phyloP scores from a whole-genome alignment of 2,113 vertebrate genomes.

The Epinephelus cyanopodus region DNA sequence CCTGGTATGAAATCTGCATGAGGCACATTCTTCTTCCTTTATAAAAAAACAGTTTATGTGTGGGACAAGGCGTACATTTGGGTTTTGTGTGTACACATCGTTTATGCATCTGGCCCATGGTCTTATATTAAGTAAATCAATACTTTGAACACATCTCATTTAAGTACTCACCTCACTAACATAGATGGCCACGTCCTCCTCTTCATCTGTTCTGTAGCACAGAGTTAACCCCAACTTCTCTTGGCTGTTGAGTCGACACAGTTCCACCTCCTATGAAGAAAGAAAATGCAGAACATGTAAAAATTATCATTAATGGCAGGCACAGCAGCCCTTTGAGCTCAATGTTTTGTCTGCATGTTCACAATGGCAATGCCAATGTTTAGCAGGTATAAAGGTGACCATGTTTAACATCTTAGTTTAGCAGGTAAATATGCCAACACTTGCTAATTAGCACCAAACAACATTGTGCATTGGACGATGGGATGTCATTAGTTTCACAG shows the following conservation, averaged over 20 bases:
- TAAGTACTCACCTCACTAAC: constrained; percentile 91
- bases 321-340: background rate
- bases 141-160: background rate
- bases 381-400: background rate
- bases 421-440: background rate
- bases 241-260: constrained; percentile 92
- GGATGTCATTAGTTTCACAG: background rate
- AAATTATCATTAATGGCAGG: background rate
- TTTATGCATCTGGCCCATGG: no score
- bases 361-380: background rate
- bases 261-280: constrained; percentile 91
- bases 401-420: background rate
- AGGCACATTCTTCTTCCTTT: no score
- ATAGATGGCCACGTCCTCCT: constrained; percentile 95
- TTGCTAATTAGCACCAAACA: background rate
- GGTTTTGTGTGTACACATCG: no score
- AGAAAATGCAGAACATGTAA: background rate
- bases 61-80: no score
- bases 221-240: constrained; percentile 97
- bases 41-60: no score
- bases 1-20: no score
- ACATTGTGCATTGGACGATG: background rate
- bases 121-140: constrained; percentile 1
- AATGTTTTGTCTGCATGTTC: background rate
- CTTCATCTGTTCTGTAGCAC: constrained; percentile 97